Evolutionary conservation across 1,140 invertebrate genomes (phyloP).

Genomic region (Theocolax elegans): DNA sequence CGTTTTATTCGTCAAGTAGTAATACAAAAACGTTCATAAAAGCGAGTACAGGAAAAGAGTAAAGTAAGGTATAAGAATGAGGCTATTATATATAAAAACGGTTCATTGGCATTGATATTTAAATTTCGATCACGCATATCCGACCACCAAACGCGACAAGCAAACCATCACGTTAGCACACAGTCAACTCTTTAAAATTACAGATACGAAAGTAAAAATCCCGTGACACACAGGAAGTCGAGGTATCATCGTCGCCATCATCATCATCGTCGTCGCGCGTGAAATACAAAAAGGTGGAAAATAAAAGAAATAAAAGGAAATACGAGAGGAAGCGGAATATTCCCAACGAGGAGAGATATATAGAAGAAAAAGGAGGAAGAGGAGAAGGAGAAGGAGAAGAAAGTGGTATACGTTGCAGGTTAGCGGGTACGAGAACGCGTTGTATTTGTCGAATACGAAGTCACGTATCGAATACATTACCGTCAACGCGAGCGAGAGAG

Average conservation of each 20-base stretch:
- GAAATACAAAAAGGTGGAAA: slow-evolving; percentile 13
- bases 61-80: too few relatives aligned
- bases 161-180: background rate
- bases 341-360: background rate
- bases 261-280: slow-evolving; percentile 1
- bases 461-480: slow-evolving; percentile 59
- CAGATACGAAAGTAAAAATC: background rate
- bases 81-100: too few relatives aligned
- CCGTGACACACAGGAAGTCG: background rate
- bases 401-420: slow-evolving; percentile 11
- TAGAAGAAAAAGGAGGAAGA: background rate
- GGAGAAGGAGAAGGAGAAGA: background rate
- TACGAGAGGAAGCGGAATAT: too few relatives aligned
- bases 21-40: too few relatives aligned
- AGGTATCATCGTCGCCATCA: background rate
- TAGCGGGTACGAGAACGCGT: background rate
- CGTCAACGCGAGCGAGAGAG: slow-evolving; percentile 17
- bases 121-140: slow-evolving; percentile 11
- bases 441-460: slow-evolving; percentile 52
- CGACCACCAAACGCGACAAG: background rate
- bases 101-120: background rate
- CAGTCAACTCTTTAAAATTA: slow-evolving; percentile 16
- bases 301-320: background rate
- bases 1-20: too few relatives aligned
- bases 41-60: too few relatives aligned